A percentile compares a stretch with the other conserved stretches of the same genome.
These are phyloP conservation scores for Leptoclinus maculatus DNA, from an alignment of 2,797 vertebrate genomes.

Conservation along the genomic window DNA sequence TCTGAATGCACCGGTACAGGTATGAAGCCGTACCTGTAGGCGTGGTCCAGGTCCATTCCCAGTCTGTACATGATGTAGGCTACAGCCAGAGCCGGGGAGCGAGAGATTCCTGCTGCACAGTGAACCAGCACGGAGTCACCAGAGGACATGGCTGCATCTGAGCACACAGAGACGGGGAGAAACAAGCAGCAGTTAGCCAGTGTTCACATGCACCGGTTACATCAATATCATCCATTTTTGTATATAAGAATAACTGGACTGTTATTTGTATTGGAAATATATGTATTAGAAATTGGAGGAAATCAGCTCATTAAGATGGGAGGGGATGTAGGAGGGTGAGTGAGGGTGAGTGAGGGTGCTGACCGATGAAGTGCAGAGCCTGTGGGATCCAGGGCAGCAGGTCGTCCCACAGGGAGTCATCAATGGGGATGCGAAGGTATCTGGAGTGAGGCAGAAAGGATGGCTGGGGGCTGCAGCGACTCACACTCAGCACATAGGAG, in stretches of 20 bases:
- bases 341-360: constrained; percentile 24
- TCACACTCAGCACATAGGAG: constrained; percentile 84
- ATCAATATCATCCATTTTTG: neutral
- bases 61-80: constrained; percentile 84
- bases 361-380: constrained; percentile 85
- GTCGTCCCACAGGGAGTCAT: constrained; percentile 84
- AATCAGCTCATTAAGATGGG: neutral
- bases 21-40: constrained; percentile 76
- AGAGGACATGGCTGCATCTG: constrained; percentile 80
- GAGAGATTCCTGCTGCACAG: constrained; percentile 87
- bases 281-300: neutral
- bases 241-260: neutral
- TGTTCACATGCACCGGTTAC: neutral
- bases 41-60: constrained; percentile 82
- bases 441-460: constrained; percentile 81
- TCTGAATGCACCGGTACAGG: too few species aligned
- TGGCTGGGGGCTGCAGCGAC: constrained; percentile 83
- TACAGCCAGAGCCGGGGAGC: constrained; percentile 84
- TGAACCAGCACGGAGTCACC: constrained; percentile 83
- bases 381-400: constrained; percentile 85
- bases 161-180: neutral
- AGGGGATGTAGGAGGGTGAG: neutral
- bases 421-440: constrained; percentile 84
- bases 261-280: neutral
- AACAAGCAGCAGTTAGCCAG: neutral